A percentile compares a stretch with the other conserved stretches of the same genome.
These are phyloP conservation scores for Zhuqinia jingwanae DNA, from an alignment of 2,888 invertebrate genomes.

Conservation along the genomic window DNA sequence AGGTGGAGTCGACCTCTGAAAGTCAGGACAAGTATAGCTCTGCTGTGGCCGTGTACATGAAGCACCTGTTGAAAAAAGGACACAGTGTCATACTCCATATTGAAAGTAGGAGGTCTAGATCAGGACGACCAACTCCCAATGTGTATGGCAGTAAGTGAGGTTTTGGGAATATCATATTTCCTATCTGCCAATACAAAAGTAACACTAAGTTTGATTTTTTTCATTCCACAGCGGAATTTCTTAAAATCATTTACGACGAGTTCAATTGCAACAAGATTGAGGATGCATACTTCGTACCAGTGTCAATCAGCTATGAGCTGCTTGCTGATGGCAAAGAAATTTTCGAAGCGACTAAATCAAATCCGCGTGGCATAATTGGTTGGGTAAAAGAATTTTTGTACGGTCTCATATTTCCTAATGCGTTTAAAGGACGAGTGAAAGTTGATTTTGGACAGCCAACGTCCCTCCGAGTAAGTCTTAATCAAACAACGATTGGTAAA, in stretches of 20 bases:
- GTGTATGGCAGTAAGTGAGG: constrained; percentile 71
- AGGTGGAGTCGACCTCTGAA: neutral
- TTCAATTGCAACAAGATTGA: constrained; percentile 59
- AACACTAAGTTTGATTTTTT: neutral
- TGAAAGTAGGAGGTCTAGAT: constrained; percentile 63
- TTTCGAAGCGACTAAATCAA: neutral
- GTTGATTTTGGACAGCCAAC: constrained; percentile 72
- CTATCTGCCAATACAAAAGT: too few relatives aligned
- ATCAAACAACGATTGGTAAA: neutral
- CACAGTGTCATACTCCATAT: constrained; percentile 51
- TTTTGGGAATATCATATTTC: too few relatives aligned
- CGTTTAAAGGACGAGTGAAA: constrained; percentile 49
- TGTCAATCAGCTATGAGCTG: constrained; percentile 69
- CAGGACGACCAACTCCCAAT: constrained; percentile 61
- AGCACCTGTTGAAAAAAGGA: constrained; percentile 52
- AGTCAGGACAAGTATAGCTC: constrained; percentile 50
- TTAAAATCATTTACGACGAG: constrained; percentile 51
- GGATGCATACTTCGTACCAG: constrained; percentile 74
- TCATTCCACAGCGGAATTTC: constrained; percentile 65
- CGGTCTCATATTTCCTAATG: neutral
- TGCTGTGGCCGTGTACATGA: constrained; percentile 47
- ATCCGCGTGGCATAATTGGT: neutral
- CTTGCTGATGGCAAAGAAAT: constrained; percentile 68
- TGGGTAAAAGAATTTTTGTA: neutral
- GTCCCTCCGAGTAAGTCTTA: constrained; percentile 63